phyloP scores from a whole-genome alignment of 2,113 vertebrate species.

The Nannobrachium achirus region DNA sequence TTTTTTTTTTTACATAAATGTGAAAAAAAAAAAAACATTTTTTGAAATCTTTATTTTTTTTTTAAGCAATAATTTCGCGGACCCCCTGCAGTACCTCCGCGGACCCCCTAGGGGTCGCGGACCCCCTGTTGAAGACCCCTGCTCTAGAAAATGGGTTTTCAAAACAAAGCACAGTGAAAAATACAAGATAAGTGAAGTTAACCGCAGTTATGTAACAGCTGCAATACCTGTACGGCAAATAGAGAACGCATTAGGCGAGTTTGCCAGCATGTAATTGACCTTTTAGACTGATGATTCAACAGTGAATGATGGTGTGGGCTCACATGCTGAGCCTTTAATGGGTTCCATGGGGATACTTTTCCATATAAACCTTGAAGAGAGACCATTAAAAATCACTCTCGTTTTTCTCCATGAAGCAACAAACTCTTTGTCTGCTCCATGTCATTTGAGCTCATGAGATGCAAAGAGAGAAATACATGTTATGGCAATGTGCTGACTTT shows the following conservation, averaged over 20 bases:
- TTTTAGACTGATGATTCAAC: background rate
- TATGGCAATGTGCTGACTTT: conserved; percentile 39
- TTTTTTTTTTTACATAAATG: no score
- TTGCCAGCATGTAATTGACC: background rate
- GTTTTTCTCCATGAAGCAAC: background rate
- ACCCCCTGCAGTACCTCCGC: no score
- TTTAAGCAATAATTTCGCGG: no score
- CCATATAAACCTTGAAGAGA: conserved; percentile 1
- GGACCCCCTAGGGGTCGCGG: no score
- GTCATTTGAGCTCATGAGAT: conserved; percentile 7
- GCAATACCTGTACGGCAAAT: background rate
- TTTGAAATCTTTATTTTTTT: no score
- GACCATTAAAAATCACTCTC: background rate
- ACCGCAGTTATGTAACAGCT: no score
- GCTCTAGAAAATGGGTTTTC: no score
- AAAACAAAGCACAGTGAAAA: no score
- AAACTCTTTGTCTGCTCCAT: background rate
- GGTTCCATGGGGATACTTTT: conserved; percentile 16
- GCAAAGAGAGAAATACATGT: conserved; percentile 4
- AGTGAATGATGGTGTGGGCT: background rate
- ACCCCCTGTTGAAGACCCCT: no score
- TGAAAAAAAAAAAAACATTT: no score
- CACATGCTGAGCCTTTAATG: conserved; percentile 8
- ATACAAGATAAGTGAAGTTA: no score
- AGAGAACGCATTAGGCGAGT: background rate